Evolutionary conservation across 2,797 vertebrate species (phyloP), one percentile per base, ranked within the genome.

Genomic region (Cryptoprocta ferox): DNA sequence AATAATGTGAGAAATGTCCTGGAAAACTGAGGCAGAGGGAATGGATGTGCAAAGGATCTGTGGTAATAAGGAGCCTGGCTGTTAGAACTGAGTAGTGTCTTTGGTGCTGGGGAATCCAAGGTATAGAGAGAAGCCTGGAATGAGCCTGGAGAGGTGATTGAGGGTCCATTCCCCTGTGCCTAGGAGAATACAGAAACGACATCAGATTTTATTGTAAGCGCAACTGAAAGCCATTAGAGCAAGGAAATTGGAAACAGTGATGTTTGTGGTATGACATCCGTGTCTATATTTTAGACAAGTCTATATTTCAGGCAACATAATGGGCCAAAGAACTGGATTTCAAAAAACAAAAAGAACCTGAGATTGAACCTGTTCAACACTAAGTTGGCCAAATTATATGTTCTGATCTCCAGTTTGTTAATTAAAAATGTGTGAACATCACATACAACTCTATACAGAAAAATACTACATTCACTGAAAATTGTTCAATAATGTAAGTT

Each of bases 401-500:
- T 66, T 83, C 63, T 45, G 5, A n/a, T 66, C 14, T 89, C 92
- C 30, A 63, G 3, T 92, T 92, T 92, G 61, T 70, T 80, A 39
- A n/a, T 65, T 73, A 70, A 92, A 86, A 91, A 88, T 24, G 10
- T 65, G 3, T 66, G 53, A 39, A 6, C 6, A 89, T 93, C 30
- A 65, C 24, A 18, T 76, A 83, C 82, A 8, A 73, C 61, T 81
- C 65, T 82, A 16, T 39, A 42, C 30, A 81, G 53, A 66, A 93
- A 96, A 87, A 75, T 76, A 75, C 45, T 26, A 26, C 37, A 90
- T 75, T 94, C 61, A 89, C 30, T 93, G 89, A 96, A 95, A 97
- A 84, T 63, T 66, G 26, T 66, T 94, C 82, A 95, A n/a, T 89
- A 68, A 70, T 11, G n/a, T 30, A 63, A 70, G 73, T 95, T 95